Evolutionary conservation across 2,888 invertebrate genomes (phyloP), one percentile per base, ranked within the genome.

Genomic region (Parnassius glacialis): DNA sequence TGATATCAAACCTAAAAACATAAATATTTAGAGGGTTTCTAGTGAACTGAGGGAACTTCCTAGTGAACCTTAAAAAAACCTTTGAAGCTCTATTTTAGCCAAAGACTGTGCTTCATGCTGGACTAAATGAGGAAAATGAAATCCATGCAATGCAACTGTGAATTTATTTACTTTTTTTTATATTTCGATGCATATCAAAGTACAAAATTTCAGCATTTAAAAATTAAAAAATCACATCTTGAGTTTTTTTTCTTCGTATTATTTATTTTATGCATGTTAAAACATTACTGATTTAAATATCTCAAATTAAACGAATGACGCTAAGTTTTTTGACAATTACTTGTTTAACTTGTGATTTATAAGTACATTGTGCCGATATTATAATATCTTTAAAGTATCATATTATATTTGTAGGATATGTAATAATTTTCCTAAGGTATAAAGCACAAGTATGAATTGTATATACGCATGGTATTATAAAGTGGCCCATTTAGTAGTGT

Each of bases 41-140:
- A 34, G 34, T 34, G 34, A 34, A 34, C 34, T 41, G 47, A 56
- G 56, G 56, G 9, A 44, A 52, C 45, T 44, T 12, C 45, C 52
- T n/a, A 16, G 61, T 44, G 55, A 56, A 60, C 20, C 44, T 53
- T n/a, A 42, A n/a, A 25, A 10, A 53, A 60, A 54, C 10, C 25
- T 45, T 41, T 51, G 58, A 62, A 53, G 62, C 62, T 58, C 54
- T 50, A 48, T 48, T 61, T 59, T 65, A 66, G 67, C 69, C 82
- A 83, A 83, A 83, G 82, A 83, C 77, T 77, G 20, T 20, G 61
- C 72, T 68, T 68, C 71, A 60, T 57, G 56, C 43, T 52, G 52
- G 58, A 58, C 56, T n/a, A 2, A 25, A 57, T 59, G 50, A 61
- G 10, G 20, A 34, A 56, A 58, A 54, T 52, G 13, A 57, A 65